Conservation (phyloP, 2,888 invertebrate species). For the Helicoverpa assulta region DNA sequence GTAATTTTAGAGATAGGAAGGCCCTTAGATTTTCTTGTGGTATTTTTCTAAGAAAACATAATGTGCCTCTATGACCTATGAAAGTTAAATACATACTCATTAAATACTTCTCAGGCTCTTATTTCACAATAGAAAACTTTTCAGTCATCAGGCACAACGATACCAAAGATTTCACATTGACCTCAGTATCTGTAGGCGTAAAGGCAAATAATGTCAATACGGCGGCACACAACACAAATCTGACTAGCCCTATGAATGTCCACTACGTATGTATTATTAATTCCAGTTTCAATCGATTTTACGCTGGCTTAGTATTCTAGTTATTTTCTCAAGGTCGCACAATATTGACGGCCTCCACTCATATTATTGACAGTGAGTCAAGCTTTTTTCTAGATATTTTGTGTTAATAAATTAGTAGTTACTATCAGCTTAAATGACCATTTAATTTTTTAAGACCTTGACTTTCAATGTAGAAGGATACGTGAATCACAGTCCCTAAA, state of each 20-base stretch:
- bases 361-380: constrained; percentile 28
- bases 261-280: constrained; percentile 50
- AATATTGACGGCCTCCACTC: constrained; percentile 29
- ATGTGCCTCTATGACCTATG: too few species aligned
- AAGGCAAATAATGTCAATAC: neutral
- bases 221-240: constrained; percentile 18
- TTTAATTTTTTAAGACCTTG: neutral
- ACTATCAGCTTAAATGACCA: neutral
- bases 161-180: neutral
- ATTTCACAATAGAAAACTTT: neutral
- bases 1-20: too few species aligned
- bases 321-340: constrained; percentile 55
- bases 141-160: neutral
- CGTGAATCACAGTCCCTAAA: too few species aligned
- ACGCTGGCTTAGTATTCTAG: constrained; percentile 27
- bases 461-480: too few species aligned
- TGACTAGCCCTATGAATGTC: constrained; percentile 4
- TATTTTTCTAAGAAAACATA: too few species aligned
- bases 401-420: constrained; percentile 32
- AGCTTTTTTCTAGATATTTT: constrained; percentile 31
- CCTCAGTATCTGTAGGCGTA: neutral
- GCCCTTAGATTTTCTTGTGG: too few species aligned
- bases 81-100: too few species aligned
- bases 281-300: constrained; percentile 58
- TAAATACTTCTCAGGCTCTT: neutral